Percentiles rank a stretch among this genome's conserved stretches.
Evolutionary conservation across 2,797 vertebrate species (phyloP).

Genomic region (Pelobates cultripes): DNA sequence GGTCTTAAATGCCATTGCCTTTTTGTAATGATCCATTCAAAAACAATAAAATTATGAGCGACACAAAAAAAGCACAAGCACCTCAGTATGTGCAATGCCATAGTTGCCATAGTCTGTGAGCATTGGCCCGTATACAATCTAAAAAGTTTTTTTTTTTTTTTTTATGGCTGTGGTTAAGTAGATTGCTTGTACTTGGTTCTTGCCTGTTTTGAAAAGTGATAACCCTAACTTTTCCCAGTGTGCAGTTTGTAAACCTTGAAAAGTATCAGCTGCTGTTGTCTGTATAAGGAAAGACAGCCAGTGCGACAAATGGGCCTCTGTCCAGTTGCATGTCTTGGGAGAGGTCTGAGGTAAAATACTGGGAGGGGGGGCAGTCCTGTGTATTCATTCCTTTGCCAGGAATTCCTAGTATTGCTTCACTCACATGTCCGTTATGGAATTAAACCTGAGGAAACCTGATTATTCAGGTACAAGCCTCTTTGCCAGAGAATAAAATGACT

Average conservation of each 20-base stretch:
- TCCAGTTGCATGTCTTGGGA: slow-evolving; percentile 28
- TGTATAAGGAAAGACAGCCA: slow-evolving; percentile 40
- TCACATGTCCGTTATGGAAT: slow-evolving; percentile 35
- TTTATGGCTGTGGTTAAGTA: background rate
- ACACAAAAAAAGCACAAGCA: no score
- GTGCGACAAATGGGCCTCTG: slow-evolving; percentile 55
- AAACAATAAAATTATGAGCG: no score
- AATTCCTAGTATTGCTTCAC: slow-evolving; percentile 28
- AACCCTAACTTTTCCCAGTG: slow-evolving; percentile 67
- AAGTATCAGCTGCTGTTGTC: slow-evolving; percentile 68
- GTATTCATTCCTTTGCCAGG: slow-evolving; percentile 15
- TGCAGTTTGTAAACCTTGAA: slow-evolving; percentile 56
- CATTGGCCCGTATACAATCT: no score
- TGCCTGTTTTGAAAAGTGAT: slow-evolving; percentile 67
- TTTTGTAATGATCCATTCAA: no score
- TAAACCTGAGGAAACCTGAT: slow-evolving; percentile 44
- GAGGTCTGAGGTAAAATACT: slow-evolving; percentile 52
- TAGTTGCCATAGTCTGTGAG: no score
- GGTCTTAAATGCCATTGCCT: no score
- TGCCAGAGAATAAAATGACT: slow-evolving; percentile 3
- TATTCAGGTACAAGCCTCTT: slow-evolving; percentile 35
- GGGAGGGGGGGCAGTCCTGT: slow-evolving; percentile 11
- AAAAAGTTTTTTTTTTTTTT: no score
- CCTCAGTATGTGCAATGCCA: no score
- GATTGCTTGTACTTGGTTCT: slow-evolving; percentile 44